Conservation (phyloP, 2,797 vertebrate genomes). For the Sphenopsis melanotis region DNA sequence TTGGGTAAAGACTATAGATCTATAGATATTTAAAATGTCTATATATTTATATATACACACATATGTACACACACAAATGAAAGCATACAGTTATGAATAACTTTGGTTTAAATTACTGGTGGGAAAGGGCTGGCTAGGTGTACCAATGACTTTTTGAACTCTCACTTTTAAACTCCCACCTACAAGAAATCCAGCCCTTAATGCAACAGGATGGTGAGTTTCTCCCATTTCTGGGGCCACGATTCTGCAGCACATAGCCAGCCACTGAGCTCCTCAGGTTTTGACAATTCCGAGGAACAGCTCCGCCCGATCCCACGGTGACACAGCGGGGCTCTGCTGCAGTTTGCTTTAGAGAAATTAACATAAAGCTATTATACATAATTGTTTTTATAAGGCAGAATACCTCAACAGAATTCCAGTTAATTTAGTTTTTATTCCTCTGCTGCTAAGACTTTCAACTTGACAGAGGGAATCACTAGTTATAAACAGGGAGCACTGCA, state of each 20-base stretch:
- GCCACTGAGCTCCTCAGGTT: neutral
- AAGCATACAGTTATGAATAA: conserved; percentile 68
- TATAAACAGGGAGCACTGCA: neutral
- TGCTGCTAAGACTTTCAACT: neutral
- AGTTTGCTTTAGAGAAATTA: neutral
- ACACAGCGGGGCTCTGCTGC: neutral
- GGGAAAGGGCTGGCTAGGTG: conserved; percentile 26
- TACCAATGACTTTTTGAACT: neutral
- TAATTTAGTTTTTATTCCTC: neutral
- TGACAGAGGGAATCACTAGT: neutral
- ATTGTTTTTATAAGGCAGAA: conserved; percentile 16
- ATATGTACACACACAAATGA: conserved; percentile 55
- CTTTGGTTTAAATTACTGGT: conserved; percentile 76
- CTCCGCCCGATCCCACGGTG: neutral
- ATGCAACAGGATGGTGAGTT: neutral
- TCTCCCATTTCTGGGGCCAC: conserved; percentile 15
- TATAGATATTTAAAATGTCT: conserved; percentile 75
- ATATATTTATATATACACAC: conserved; percentile 24
- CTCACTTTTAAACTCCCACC: conserved; percentile 43
- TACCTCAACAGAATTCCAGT: neutral
- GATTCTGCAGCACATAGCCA: neutral
- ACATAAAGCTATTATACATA: neutral
- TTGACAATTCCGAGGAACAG: neutral
- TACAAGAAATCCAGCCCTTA: conserved; percentile 19
- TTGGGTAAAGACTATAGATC: conserved; percentile 70